Percentiles rank a stretch among this genome's conserved stretches.
Conservation (phyloP, 2,888 invertebrate genomes). For the Polymixis lichenea region DNA sequence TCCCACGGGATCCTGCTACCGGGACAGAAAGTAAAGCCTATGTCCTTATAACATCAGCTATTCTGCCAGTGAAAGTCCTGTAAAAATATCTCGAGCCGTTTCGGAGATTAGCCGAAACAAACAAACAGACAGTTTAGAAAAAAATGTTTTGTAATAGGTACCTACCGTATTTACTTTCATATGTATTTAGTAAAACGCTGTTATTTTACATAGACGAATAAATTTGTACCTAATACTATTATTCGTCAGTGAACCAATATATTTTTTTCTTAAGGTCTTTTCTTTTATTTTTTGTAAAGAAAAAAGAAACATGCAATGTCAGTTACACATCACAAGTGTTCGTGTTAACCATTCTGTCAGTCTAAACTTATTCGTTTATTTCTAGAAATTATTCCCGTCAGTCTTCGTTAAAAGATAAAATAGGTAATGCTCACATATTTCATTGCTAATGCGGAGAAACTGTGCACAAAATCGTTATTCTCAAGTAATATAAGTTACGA, state of each 20-base stretch:
- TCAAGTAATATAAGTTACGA: constrained; percentile 14
- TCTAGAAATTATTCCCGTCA: background rate
- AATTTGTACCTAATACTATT: background rate
- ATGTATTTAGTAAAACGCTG: too few species aligned
- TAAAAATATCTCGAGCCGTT: too few species aligned
- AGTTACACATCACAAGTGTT: background rate
- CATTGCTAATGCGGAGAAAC: background rate
- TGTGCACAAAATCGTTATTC: background rate
- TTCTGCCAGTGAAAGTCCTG: too few species aligned
- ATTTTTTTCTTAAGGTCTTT: background rate
- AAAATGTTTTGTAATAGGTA: too few species aligned
- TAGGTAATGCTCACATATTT: background rate
- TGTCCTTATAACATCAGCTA: too few species aligned
- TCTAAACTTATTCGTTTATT: background rate
- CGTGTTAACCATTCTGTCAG: background rate
- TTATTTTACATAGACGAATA: too few species aligned
- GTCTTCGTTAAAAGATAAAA: background rate
- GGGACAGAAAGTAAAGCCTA: too few species aligned
- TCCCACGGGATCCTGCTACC: too few species aligned
- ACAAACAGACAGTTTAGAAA: too few species aligned
- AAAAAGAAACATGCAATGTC: background rate
- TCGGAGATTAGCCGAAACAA: too few species aligned
- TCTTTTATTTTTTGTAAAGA: background rate
- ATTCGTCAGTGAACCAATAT: background rate
- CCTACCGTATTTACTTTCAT: too few species aligned